Evolutionary conservation across 2,113 vertebrate genomes (phyloP).

Genomic region (Erythrocercus mccallii): DNA sequence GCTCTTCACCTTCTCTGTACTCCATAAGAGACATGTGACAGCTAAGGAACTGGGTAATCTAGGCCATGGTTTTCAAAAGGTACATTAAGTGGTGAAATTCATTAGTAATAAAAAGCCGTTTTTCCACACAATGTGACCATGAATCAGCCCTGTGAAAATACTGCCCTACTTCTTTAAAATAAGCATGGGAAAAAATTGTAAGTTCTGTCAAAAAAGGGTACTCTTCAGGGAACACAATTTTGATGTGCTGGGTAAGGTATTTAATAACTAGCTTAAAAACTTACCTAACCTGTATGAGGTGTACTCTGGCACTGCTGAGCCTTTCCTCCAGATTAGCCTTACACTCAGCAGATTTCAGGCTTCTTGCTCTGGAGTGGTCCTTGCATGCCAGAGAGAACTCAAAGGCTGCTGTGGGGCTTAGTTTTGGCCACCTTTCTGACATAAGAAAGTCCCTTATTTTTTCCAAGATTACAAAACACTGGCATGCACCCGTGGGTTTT

Average conservation of each 20-base stretch:
- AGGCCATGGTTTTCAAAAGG: not conserved
- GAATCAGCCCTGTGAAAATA: not conserved
- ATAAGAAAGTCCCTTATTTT: not conserved
- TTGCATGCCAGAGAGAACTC: not conserved
- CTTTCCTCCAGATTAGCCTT: not conserved
- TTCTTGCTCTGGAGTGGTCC: not conserved
- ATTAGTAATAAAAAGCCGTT: not conserved
- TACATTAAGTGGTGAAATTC: not conserved
- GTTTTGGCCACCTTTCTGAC: not conserved
- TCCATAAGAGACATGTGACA: fast-evolving
- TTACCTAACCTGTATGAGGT: not conserved
- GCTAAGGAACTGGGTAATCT: not conserved
- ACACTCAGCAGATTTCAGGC: not conserved
- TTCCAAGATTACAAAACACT: not conserved
- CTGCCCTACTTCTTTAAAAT: not conserved
- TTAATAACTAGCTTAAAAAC: not conserved
- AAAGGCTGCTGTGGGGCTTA: not conserved
- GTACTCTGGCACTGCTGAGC: not conserved
- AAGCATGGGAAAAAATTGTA: not conserved
- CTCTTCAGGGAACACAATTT: not conserved
- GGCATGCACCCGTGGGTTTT: not conserved
- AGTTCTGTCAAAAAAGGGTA: not conserved
- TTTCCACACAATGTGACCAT: not conserved
- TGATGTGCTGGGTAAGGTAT: not conserved
- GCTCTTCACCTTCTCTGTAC: not conserved